phyloP scores from a whole-genome alignment of 2,113 vertebrate species.

The Clupea harengus region DNA sequence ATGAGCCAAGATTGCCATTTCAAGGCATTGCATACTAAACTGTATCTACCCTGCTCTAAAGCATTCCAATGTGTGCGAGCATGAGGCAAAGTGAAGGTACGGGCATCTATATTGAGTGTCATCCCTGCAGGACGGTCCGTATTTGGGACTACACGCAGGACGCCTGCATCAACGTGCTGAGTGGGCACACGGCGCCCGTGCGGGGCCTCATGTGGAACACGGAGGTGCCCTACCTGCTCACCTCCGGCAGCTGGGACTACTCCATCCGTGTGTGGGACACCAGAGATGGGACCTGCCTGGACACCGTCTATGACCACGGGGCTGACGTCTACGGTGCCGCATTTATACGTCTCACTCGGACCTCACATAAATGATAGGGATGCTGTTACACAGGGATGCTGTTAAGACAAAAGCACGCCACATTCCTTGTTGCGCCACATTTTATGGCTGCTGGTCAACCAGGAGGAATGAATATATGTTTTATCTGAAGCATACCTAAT shows the following conservation, averaged over 20 bases:
- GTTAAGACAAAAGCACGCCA: too few species aligned
- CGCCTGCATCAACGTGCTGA: conserved; percentile 88
- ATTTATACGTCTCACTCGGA: neutral
- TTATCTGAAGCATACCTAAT: too few species aligned
- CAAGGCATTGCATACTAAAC: too few species aligned
- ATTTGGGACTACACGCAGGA: conserved; percentile 99
- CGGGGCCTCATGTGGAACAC: conserved; percentile 95
- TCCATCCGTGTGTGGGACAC: conserved; percentile 96
- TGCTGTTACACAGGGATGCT: too few species aligned
- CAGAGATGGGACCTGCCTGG: conserved; percentile 88
- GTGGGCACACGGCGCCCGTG: conserved; percentile 89
- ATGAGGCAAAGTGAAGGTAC: neutral
- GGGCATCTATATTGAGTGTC: neutral
- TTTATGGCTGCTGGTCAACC: neutral
- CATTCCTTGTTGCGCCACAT: neutral
- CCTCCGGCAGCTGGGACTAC: conserved; percentile 98
- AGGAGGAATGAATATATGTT: too few species aligned
- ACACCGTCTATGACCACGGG: conserved; percentile 90
- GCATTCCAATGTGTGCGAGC: neutral
- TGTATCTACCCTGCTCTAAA: too few species aligned
- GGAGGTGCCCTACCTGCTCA: conserved; percentile 90
- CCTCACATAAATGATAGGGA: too few species aligned
- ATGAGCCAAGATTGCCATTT: too few species aligned
- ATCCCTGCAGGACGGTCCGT: conserved; percentile 82
- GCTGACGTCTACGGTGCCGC: conserved; percentile 92